Base-by-base conservation (phyloP, 1,140 invertebrate species). In the Lucilia sericata region DNA sequence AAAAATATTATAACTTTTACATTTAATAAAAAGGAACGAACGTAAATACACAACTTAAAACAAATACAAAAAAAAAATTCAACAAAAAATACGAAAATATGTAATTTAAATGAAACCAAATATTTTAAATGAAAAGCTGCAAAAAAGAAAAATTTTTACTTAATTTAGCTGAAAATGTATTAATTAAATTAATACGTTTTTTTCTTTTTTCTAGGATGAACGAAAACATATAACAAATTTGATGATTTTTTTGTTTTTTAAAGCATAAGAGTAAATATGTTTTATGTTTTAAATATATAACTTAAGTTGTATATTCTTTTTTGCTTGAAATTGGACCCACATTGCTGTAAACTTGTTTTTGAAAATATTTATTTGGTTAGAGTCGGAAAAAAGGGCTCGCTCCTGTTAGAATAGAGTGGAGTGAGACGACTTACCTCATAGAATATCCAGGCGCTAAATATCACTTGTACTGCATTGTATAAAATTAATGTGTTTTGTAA, bases 401-500 rank as follows among this genome's bases (percentile, higher is more conserved):
- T 3, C 10, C 0, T 7, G 42, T 14, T 60, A 42, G 14, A 17
- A 60, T 17, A 60, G 14, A n/a, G 14, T 14, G 13, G 13, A 60
- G 55, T 12, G 5, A 60, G 55, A n/a, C 8, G 76, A 82, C 81
- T 75, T 82, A 96, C 96, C 94, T 96, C 95, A 87, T 95, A 93
- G 91, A 96, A 96, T 70, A 98, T 92, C 94, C 96, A 97, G 76
- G 93, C 91, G 87, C 95, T 96, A 88, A 97, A 95, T 88, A 97
- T 87, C 81, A 98, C 96, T 94, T 98, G 96, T 86, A 95, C 93
- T 84, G 96, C 92, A 92, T 98, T 98, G 91, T 98, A 98, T 80
- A 93, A 91, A 88, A 98, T 94, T 86, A 98, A 93, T 36, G 95
- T 92, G 85, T 94, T 94, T 86, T 96, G 94, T 21, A 98, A 92